phyloP scores from a whole-genome alignment of 1,140 invertebrate genomes.

The Drosophila gunungcola region DNA sequence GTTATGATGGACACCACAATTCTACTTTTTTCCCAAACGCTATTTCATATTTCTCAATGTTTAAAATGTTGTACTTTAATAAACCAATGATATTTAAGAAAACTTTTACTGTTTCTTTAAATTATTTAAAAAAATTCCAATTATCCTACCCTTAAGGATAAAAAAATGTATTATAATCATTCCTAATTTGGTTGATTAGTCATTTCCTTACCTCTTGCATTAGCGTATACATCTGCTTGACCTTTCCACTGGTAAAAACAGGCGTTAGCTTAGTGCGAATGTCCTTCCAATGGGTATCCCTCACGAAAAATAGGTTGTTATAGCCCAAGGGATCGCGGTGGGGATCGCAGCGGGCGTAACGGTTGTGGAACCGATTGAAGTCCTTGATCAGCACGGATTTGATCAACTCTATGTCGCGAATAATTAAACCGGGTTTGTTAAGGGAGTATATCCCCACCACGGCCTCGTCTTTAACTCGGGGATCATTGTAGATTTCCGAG shows the following conservation, averaged over 20 bases:
- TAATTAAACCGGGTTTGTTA: constrained; percentile 84
- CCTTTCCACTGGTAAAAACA: constrained; percentile 86
- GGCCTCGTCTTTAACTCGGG: constrained; percentile 60
- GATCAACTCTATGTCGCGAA: constrained; percentile 86
- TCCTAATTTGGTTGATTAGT: not conserved
- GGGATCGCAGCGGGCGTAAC: constrained; percentile 58
- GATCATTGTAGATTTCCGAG: constrained; percentile 65
- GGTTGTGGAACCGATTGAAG: constrained; percentile 80
- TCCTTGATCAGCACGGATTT: constrained; percentile 86
- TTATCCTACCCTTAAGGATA: too few relatives aligned
- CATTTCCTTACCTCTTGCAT: constrained; percentile 76
- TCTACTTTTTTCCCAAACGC: too few relatives aligned
- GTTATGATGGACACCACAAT: too few relatives aligned
- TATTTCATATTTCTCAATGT: too few relatives aligned
- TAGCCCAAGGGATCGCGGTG: constrained; percentile 65
- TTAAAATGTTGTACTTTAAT: too few relatives aligned
- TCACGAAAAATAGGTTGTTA: constrained; percentile 77
- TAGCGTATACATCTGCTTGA: constrained; percentile 86
- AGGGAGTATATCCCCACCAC: constrained; percentile 85
- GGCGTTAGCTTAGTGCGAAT: constrained; percentile 86
- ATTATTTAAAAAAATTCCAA: too few relatives aligned
- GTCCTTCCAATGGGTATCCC: constrained; percentile 85
- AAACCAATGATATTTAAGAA: too few relatives aligned
- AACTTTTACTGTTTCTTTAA: too few relatives aligned
- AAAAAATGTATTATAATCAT: not conserved